A percentile compares a stretch with the other conserved stretches of the same genome.
phyloP scores from a whole-genome alignment of 1,140 invertebrate species.

The Chrysopa pallens region DNA sequence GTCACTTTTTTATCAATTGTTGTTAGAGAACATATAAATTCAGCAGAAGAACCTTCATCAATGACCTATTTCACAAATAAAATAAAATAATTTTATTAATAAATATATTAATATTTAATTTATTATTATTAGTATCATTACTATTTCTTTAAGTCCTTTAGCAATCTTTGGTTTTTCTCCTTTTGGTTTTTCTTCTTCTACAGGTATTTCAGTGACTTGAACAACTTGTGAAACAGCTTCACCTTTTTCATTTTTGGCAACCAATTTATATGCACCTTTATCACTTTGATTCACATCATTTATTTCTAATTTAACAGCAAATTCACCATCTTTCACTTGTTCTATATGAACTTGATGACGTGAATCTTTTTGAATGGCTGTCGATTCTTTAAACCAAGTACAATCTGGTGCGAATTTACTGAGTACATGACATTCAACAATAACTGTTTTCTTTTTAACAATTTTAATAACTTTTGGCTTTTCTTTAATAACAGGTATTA shows the following conservation, averaged over 20 bases:
- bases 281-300: conserved; percentile 56
- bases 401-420: conserved; percentile 76
- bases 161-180: conserved; percentile 53
- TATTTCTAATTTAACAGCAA: conserved; percentile 73
- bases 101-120: conserved; percentile 5
- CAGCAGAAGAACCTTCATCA: conserved; percentile 57
- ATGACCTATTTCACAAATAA: conserved; percentile 32
- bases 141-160: conserved; percentile 52
- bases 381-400: conserved; percentile 75
- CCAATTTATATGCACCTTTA: conserved; percentile 76
- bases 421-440: conserved; percentile 77
- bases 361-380: conserved; percentile 54
- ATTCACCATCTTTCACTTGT: conserved; percentile 68
- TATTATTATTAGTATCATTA: conserved; percentile 25
- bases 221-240: conserved; percentile 81
- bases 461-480: conserved; percentile 79
- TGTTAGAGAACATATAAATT: conserved; percentile 54
- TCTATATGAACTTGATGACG: conserved; percentile 58
- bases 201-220: conserved; percentile 61
- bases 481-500: conserved; percentile 85
- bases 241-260: conserved; percentile 85
- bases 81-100: no score
- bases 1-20: conserved; percentile 56
- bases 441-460: conserved; percentile 73
- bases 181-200: no score